phyloP scores from a whole-genome alignment of 2,888 invertebrate species.

The Lacanobia wlatinum region DNA sequence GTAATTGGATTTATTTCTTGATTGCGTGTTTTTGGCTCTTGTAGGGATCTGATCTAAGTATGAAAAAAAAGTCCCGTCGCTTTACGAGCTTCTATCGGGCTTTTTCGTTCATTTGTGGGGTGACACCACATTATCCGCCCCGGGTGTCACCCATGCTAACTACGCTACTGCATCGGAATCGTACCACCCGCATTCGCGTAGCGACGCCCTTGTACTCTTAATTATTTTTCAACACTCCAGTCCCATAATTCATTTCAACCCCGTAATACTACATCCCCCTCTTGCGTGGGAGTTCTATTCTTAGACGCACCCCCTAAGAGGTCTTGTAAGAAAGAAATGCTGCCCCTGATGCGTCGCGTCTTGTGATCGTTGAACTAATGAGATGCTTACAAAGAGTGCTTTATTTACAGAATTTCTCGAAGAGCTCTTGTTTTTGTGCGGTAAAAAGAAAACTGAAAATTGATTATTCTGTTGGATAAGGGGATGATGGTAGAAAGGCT shows the following conservation, averaged over 20 bases:
- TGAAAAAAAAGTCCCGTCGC: no score
- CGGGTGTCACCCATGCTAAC: no score
- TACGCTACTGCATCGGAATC: no score
- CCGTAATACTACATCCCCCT: not conserved
- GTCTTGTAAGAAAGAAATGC: constrained; percentile 2
- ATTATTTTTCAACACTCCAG: not conserved
- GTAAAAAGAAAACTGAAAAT: not conserved
- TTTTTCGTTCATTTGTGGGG: no score
- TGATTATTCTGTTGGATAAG: no score
- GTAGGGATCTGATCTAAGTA: not conserved
- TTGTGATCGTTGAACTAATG: constrained; percentile 22
- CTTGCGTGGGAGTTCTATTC: constrained; percentile 16
- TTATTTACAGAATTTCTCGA: constrained; percentile 1
- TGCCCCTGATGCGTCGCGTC: constrained; percentile 12
- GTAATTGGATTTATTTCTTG: constrained; percentile 14
- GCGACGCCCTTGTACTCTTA: not conserved
- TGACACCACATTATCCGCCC: no score
- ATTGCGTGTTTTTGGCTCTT: not conserved
- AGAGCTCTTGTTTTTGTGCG: not conserved
- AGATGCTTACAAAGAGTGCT: constrained; percentile 15
- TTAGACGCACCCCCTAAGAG: constrained; percentile 12
- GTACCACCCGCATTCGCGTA: no score
- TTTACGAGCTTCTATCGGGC: no score
- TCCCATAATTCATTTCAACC: not conserved
- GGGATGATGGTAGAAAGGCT: no score